phyloP scores from a whole-genome alignment of 2,888 invertebrate species.

The Pachycephus smyrnensis region DNA sequence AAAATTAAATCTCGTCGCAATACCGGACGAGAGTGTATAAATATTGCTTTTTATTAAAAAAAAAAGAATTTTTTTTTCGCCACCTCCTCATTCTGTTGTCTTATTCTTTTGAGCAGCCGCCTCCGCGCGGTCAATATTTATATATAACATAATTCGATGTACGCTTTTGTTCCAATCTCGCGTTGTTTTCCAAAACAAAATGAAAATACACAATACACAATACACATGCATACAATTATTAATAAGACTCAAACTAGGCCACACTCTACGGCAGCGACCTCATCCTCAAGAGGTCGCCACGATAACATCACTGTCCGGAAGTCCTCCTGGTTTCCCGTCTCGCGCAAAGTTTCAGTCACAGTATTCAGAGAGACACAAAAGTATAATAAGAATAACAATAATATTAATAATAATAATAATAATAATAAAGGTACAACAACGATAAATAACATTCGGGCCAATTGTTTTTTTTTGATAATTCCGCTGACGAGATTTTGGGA shows the following conservation, averaged over 20 bases:
- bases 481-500: constrained; percentile 1
- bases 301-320: background rate
- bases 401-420: background rate
- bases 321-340: background rate
- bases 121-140: background rate
- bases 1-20: background rate
- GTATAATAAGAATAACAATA: background rate
- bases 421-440: constrained; percentile 22
- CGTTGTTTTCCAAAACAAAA: background rate
- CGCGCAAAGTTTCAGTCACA: background rate
- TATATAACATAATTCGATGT: background rate
- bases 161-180: background rate
- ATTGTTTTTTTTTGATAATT: constrained; percentile 21
- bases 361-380: background rate
- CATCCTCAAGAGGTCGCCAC: background rate
- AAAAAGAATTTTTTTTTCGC: background rate
- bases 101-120: background rate
- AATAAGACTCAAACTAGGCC: background rate
- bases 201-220: background rate
- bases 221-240: background rate
- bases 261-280: background rate
- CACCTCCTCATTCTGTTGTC: background rate
- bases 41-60: background rate
- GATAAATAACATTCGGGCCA: constrained; percentile 19
- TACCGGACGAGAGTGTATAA: background rate